These are phyloP conservation scores for Nyctereutes procyonoides DNA, from an alignment of 2,113 vertebrate species.

Conservation along the genomic window DNA sequence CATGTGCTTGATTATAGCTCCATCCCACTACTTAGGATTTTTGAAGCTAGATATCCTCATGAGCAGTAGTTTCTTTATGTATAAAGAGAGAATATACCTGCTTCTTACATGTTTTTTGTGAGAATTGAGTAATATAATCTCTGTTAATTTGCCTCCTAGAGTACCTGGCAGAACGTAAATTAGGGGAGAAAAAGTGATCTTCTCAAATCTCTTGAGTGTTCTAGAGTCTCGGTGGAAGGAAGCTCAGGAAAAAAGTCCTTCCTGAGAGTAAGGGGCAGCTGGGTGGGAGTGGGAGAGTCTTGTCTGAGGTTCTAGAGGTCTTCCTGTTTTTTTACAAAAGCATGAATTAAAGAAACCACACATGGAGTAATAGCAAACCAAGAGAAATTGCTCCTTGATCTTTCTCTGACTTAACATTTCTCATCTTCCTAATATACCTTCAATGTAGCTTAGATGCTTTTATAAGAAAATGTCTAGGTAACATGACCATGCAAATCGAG, in stretches of 20 bases:
- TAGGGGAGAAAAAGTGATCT: background rate
- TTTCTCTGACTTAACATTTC: background rate
- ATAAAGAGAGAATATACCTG: background rate
- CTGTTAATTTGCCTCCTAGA: background rate
- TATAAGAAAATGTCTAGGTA: background rate
- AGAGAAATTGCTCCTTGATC: conserved; percentile 41
- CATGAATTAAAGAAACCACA: conserved; percentile 35
- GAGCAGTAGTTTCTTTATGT: background rate
- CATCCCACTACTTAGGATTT: background rate
- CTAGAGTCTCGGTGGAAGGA: background rate
- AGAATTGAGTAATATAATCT: background rate
- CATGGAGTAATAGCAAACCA: background rate
- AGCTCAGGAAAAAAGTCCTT: conserved; percentile 13
- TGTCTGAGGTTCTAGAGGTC: background rate
- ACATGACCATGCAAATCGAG: background rate
- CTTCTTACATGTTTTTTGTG: background rate
- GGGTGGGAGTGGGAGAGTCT: background rate
- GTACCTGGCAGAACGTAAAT: background rate
- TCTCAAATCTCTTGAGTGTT: background rate
- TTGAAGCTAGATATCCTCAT: background rate
- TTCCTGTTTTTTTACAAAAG: conserved; percentile 62
- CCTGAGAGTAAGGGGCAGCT: conserved; percentile 4
- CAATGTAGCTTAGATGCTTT: background rate
- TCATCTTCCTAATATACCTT: background rate
- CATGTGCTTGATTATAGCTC: background rate